Conservation (phyloP, 2,113 vertebrate genomes). For the Azemiops feae region DNA sequence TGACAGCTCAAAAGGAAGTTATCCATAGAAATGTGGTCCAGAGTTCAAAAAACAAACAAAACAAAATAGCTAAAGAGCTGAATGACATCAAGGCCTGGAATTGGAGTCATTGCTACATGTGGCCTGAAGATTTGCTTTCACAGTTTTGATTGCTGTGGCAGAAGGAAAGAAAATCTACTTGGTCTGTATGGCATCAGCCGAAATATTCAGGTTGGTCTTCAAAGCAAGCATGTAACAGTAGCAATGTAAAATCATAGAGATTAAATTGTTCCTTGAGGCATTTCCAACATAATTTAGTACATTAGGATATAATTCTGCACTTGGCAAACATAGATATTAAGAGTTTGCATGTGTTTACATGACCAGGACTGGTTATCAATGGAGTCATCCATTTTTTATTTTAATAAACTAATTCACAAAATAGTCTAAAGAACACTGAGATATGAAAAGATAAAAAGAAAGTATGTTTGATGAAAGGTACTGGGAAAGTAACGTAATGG, state of each 20-base stretch:
- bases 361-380: neutral
- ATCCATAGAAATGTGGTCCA: neutral
- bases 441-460: neutral
- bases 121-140: neutral
- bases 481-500: conserved; percentile 12
- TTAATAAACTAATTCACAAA: neutral
- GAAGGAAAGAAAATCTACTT: neutral
- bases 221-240: neutral
- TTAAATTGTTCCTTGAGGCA: neutral
- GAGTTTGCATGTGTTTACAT: neutral
- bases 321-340: neutral
- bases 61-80: neutral
- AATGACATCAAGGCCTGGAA: neutral
- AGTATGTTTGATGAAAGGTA: neutral
- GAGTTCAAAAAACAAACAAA: neutral
- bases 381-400: neutral
- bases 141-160: neutral
- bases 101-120: neutral
- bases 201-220: neutral
- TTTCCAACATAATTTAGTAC: neutral
- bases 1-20: neutral
- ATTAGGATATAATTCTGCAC: neutral
- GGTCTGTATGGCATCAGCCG: neutral
- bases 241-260: neutral
- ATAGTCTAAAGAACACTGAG: neutral